phyloP scores from a whole-genome alignment of 2,888 invertebrate genomes.

The Eremobia ochroleuca region DNA sequence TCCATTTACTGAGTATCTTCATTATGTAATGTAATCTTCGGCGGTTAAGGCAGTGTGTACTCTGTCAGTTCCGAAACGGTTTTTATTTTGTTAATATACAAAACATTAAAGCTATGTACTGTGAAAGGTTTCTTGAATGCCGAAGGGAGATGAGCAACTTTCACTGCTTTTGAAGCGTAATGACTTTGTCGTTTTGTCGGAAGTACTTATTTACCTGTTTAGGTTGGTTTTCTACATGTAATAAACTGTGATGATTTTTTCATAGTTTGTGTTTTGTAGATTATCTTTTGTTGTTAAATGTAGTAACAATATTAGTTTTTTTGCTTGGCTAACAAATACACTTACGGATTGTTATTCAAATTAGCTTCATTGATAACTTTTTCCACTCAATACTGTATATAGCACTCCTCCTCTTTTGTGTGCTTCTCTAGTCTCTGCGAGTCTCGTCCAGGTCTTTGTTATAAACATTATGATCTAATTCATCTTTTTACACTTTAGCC shows the following conservation, averaged over 20 bases:
- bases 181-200: conserved; percentile 40
- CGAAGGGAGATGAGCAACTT: conserved; percentile 49
- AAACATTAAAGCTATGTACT: not conserved
- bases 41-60: not conserved
- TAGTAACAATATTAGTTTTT: not conserved
- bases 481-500: not conserved
- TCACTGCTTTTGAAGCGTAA: conserved; percentile 50
- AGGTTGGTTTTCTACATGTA: conserved; percentile 1
- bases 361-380: not conserved
- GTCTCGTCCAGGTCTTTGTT: not conserved
- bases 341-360: not conserved
- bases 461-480: not conserved
- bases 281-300: not conserved
- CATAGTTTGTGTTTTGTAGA: not conserved
- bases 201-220: conserved; percentile 8
- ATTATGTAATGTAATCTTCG: not conserved
- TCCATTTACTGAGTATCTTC: not conserved
- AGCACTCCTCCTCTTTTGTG: not conserved
- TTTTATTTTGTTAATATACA: not conserved
- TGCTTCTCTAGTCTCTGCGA: not conserved
- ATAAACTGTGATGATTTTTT: not conserved
- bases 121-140: conserved; percentile 35
- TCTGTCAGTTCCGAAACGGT: not conserved
- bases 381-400: not conserved
- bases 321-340: not conserved